Evolutionary conservation across 2,888 invertebrate genomes (phyloP).

Genomic region (Drosophila kanekoi): DNA sequence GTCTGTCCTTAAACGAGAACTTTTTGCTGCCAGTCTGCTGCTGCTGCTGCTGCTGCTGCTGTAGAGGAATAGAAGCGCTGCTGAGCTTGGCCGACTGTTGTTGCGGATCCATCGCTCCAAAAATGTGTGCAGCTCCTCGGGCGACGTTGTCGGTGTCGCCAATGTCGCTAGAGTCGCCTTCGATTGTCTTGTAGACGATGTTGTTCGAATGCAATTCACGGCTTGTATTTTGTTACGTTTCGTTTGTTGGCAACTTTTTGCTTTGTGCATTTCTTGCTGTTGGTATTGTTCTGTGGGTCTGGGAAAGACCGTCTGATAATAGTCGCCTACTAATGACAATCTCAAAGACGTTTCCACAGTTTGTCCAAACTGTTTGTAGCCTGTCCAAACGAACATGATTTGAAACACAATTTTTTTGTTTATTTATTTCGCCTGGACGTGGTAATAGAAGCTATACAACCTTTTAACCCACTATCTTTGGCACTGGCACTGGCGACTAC

Average conservation of each 20-base stretch:
- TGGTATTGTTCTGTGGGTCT: slow-evolving; percentile 52
- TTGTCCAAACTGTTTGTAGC: slow-evolving; percentile 85
- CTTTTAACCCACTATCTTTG: slow-evolving; percentile 52
- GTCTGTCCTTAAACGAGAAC: slow-evolving; percentile 19
- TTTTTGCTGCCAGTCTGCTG: slow-evolving; percentile 28
- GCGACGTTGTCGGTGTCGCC: slow-evolving; percentile 64
- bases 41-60: neutral
- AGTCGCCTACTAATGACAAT: slow-evolving; percentile 76
- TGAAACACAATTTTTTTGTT: slow-evolving; percentile 77
- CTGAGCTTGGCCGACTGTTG: slow-evolving; percentile 18
- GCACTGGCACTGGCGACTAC: slow-evolving; percentile 13
- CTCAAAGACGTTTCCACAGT: slow-evolving; percentile 81
- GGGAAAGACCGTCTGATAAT: slow-evolving; percentile 57
- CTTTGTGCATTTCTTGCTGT: slow-evolving; percentile 48
- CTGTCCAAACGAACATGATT: slow-evolving; percentile 84
- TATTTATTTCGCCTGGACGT: slow-evolving; percentile 35
- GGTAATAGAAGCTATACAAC: slow-evolving; percentile 65
- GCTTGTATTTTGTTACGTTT: slow-evolving; percentile 81
- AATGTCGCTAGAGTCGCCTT: slow-evolving; percentile 77
- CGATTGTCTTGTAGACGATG: slow-evolving; percentile 85
- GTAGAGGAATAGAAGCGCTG: slow-evolving; percentile 42
- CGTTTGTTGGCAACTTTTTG: slow-evolving; percentile 58
- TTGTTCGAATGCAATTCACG: slow-evolving; percentile 85
- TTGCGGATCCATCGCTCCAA: slow-evolving; percentile 35
- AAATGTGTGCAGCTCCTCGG: slow-evolving; percentile 68